These are phyloP conservation scores for Pedionomus torquatus DNA, from an alignment of 2,113 vertebrate genomes.

Conservation along the genomic window DNA sequence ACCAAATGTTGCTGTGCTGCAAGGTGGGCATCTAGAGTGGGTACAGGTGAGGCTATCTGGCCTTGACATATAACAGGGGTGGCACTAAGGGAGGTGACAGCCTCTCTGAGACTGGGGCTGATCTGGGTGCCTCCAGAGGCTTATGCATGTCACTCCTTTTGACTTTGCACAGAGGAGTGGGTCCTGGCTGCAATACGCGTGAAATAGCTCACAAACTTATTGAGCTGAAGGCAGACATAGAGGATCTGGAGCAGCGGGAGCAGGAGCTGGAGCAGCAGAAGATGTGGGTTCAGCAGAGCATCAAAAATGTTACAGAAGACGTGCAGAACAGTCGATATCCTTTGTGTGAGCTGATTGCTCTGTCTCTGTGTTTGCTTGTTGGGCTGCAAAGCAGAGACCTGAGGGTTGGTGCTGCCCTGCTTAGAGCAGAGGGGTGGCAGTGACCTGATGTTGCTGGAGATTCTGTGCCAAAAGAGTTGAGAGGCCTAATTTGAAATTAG, in stretches of 20 bases:
- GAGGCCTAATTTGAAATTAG: neutral
- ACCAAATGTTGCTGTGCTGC: neutral
- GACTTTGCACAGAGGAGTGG: conserved; percentile 84
- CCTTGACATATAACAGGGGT: neutral
- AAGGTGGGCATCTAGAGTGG: neutral
- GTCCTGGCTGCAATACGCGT: conserved; percentile 96
- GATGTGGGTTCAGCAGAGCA: conserved; percentile 98
- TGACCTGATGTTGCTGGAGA: neutral
- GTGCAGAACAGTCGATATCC: conserved; percentile 98
- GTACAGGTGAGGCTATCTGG: neutral
- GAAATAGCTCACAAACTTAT: conserved; percentile 98
- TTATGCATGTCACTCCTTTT: neutral
- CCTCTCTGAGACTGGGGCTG: neutral
- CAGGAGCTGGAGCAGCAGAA: conserved; percentile 96
- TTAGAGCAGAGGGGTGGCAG: neutral
- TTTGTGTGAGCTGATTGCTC: conserved; percentile 33
- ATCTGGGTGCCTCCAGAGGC: neutral
- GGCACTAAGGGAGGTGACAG: neutral
- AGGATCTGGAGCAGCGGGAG: conserved; percentile 90
- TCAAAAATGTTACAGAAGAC: conserved; percentile 96
- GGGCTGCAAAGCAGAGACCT: neutral
- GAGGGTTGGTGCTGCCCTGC: neutral
- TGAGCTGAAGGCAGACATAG: conserved; percentile 95
- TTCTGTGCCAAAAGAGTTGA: neutral
- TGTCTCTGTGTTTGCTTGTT: accelerated